A percentile compares a stretch with the other conserved stretches of the same genome.
These are phyloP conservation scores for Mesocentrotus franciscanus DNA, from an alignment of 53 echinoderm and acorn worm genomes.

Conservation along the genomic window DNA sequence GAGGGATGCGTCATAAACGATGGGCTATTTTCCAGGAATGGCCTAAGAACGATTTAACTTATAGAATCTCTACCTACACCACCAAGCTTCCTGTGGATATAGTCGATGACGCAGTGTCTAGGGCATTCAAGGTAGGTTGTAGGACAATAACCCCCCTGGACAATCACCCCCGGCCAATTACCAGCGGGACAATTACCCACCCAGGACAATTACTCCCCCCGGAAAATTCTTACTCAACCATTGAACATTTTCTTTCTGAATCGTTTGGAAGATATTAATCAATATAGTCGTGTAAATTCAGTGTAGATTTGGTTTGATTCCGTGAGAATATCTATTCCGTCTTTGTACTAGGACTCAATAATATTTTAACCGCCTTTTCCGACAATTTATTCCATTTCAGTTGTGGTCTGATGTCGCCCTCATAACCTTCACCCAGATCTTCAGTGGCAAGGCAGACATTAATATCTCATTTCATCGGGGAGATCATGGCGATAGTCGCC, in stretches of 20 bases:
- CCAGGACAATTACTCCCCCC: no score
- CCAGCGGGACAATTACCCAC: no score
- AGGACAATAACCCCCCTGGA: no score
- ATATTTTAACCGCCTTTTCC: background rate
- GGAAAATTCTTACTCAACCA: no score
- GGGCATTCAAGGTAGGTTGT: slow-evolving; percentile 84
- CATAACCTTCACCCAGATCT: slow-evolving; percentile 68
- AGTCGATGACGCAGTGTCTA: slow-evolving; percentile 67
- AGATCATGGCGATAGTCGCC: slow-evolving; percentile 64
- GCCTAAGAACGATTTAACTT: slow-evolving; percentile 66
- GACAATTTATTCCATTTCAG: slow-evolving; percentile 50
- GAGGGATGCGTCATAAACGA: background rate
- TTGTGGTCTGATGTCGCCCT: slow-evolving; percentile 77
- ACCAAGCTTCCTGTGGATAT: slow-evolving; percentile 34
- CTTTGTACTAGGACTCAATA: no score
- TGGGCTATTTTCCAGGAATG: background rate
- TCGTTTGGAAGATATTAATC: no score
- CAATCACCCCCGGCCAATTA: no score
- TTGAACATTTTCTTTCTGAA: no score
- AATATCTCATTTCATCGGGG: slow-evolving; percentile 67
- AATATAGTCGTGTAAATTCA: no score
- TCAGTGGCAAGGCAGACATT: slow-evolving; percentile 70
- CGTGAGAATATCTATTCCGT: no score
- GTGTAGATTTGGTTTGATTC: no score
- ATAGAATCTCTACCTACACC: slow-evolving; percentile 70